Percentiles rank a stretch among this genome's conserved stretches.
phyloP scores from a whole-genome alignment of 2,797 vertebrate species.

The Rousettus madagascariensis region DNA sequence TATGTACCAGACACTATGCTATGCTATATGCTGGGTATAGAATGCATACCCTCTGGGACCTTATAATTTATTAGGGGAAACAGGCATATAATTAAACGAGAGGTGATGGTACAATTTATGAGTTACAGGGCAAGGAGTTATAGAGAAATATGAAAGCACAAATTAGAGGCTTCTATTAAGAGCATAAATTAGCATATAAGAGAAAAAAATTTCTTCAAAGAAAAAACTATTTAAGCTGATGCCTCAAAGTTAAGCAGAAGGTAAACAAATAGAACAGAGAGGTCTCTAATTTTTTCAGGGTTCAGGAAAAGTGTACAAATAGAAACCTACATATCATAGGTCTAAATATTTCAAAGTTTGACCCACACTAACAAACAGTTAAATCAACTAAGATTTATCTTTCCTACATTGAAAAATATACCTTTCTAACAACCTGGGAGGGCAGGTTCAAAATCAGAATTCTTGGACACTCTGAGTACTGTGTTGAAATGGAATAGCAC shows the following conservation, averaged over 20 bases:
- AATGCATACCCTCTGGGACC: background rate
- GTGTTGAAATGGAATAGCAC: background rate
- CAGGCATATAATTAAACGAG: background rate
- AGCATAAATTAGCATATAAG: background rate
- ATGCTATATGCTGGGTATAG: background rate
- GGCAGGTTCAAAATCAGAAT: background rate
- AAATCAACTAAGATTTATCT: background rate
- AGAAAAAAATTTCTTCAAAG: background rate
- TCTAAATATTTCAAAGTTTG: conserved; percentile 11
- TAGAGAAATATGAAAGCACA: background rate
- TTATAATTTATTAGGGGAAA: background rate
- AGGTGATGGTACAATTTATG: background rate
- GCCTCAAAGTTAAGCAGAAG: background rate
- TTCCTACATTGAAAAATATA: background rate
- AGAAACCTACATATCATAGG: background rate
- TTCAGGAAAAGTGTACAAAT: background rate
- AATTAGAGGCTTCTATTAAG: background rate
- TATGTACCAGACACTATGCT: background rate
- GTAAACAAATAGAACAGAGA: background rate
- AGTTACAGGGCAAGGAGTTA: background rate
- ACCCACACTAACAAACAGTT: background rate
- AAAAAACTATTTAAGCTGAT: background rate
- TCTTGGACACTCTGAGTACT: background rate
- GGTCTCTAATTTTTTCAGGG: background rate
- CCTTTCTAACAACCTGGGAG: background rate